These are phyloP conservation scores for Podabrus alpinus DNA, from an alignment of 2,888 invertebrate genomes.

Conservation along the genomic window DNA sequence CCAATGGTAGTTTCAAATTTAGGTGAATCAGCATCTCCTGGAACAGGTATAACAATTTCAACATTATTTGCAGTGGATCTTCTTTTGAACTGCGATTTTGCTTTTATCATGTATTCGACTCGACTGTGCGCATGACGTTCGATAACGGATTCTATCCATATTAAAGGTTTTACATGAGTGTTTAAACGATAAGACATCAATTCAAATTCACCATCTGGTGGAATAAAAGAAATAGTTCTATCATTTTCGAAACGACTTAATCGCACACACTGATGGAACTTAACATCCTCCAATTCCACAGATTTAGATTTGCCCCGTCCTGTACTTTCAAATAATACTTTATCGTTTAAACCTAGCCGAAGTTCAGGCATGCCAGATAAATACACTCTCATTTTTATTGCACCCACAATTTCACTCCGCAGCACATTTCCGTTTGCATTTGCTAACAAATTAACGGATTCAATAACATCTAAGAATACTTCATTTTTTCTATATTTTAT, in stretches of 20 bases:
- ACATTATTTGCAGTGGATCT: conserved; percentile 98
- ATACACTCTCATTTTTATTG: conserved; percentile 98
- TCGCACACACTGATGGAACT: conserved; percentile 98
- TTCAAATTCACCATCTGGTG: conserved; percentile 99
- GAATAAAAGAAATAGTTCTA: conserved; percentile 96
- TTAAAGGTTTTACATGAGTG: conserved; percentile 93
- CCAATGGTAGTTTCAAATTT: conserved; percentile 98
- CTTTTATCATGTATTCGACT: conserved; percentile 99
- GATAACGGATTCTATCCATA: conserved; percentile 99
- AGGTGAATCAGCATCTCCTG: conserved; percentile 96
- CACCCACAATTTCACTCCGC: conserved; percentile 96
- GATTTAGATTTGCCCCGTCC: conserved; percentile 97
- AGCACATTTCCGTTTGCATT: conserved; percentile 96
- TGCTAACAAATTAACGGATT: conserved; percentile 94
- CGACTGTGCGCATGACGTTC: conserved; percentile 96
- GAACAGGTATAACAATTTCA: conserved; percentile 95
- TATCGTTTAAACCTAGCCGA: conserved; percentile 94
- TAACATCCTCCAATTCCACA: conserved; percentile 97
- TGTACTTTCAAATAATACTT: conserved; percentile 96
- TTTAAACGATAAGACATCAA: conserved; percentile 97
- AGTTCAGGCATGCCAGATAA: conserved; percentile 98
- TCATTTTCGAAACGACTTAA: conserved; percentile 97
- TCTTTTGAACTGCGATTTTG: conserved; percentile 96
- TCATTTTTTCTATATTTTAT: conserved; percentile 99
- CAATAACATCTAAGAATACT: conserved; percentile 98